Percentiles rank a stretch among this genome's conserved stretches.
phyloP scores from a whole-genome alignment of 1,140 invertebrate species.

The Paralvinella palmiformis region DNA sequence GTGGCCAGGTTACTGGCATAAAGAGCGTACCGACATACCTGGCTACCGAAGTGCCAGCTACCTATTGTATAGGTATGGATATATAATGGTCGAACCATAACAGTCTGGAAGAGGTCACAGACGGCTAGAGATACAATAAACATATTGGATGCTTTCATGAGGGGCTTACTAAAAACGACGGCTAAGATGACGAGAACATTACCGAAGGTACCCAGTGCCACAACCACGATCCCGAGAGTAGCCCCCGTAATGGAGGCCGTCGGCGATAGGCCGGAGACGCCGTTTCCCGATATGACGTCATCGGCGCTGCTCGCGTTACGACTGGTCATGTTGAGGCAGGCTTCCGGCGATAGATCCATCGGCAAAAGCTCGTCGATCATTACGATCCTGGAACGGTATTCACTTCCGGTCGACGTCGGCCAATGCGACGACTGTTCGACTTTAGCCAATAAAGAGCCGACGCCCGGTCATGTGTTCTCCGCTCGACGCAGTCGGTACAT shows the following conservation, averaged over 20 bases:
- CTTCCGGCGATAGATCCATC: not conserved
- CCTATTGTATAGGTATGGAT: conserved; percentile 8
- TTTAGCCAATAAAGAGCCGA: too few species aligned
- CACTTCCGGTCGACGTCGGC: too few species aligned
- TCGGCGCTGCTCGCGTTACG: not conserved
- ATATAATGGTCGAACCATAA: conserved; percentile 14
- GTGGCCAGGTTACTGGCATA: conserved; percentile 15
- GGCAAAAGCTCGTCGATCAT: not conserved
- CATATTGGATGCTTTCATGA: conserved; percentile 10
- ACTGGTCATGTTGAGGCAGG: too few species aligned
- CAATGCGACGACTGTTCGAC: too few species aligned
- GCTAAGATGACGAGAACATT: conserved; percentile 14
- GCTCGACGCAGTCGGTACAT: too few species aligned
- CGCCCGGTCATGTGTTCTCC: too few species aligned
- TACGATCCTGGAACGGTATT: too few species aligned
- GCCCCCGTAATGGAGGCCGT: too few species aligned
- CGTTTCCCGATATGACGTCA: not conserved
- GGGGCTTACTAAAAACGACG: not conserved
- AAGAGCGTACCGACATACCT: conserved; percentile 13
- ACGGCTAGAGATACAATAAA: conserved; percentile 12
- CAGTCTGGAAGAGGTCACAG: conserved; percentile 13
- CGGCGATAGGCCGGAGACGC: not conserved
- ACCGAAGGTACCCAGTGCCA: not conserved
- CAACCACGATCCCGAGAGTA: not conserved
- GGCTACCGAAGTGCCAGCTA: conserved; percentile 12